Conservation (phyloP, 2,113 vertebrate genomes). For the Patagioenas fasciata region DNA sequence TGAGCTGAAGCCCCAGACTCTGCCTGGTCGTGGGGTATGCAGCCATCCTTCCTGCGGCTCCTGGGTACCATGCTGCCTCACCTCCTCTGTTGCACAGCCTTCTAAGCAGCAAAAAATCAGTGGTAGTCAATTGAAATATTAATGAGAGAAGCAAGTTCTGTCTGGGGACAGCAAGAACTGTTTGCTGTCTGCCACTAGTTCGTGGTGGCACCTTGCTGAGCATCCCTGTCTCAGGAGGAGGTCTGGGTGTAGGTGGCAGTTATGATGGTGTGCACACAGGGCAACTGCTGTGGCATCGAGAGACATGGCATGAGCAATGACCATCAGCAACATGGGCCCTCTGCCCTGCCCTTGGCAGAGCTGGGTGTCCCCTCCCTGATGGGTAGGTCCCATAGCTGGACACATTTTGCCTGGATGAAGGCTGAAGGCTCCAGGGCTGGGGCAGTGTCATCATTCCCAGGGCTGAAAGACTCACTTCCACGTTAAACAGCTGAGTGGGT, state of each 20-base stretch:
- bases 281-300: not conserved
- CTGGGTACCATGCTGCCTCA: fast-evolving
- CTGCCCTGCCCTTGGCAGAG: not conserved
- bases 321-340: not conserved
- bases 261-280: no score
- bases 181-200: fast-evolving
- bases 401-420: not conserved
- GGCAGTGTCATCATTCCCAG: not conserved
- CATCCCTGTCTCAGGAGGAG: fast-evolving
- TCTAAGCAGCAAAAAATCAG: fast-evolving
- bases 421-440: not conserved
- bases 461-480: not conserved
- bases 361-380: not conserved
- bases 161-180: not conserved
- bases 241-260: not conserved
- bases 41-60: not conserved
- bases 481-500: not conserved
- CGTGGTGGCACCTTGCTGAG: not conserved
- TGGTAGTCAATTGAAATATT: not conserved
- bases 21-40: not conserved
- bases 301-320: not conserved
- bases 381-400: not conserved
- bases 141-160: not conserved
- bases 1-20: not conserved
- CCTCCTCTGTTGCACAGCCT: not conserved